These are phyloP conservation scores for Carassius auratus DNA, from an alignment of 2,113 vertebrate species.

Conservation along the genomic window DNA sequence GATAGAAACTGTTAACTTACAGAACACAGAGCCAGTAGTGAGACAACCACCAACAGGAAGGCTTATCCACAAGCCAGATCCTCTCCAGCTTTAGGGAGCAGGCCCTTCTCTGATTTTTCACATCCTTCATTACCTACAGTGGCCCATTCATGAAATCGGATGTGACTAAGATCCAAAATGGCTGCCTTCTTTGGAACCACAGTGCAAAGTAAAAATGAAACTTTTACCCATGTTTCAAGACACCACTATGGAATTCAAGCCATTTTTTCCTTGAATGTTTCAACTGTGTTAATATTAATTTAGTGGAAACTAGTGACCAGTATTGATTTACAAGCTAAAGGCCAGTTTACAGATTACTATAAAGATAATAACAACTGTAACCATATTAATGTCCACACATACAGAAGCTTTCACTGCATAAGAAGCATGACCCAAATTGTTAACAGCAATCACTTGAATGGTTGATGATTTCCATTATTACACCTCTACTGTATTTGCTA, in stretches of 20 bases:
- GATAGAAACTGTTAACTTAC: slow-evolving; percentile 63
- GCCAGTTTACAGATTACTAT: too few relatives aligned
- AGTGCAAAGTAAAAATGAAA: slow-evolving; percentile 68
- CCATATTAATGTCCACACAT: too few relatives aligned
- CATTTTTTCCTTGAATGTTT: too few relatives aligned
- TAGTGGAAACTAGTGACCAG: too few relatives aligned
- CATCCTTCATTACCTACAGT: slow-evolving; percentile 55
- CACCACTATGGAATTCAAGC: background rate
- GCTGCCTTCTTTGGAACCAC: slow-evolving; percentile 60
- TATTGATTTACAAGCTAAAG: too few relatives aligned
- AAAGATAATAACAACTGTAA: too few relatives aligned
- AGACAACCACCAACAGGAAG: slow-evolving; percentile 61
- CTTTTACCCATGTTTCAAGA: slow-evolving; percentile 43
- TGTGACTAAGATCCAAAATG: slow-evolving; percentile 69
- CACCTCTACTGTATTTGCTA: background rate
- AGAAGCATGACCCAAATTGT: background rate
- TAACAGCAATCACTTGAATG: background rate
- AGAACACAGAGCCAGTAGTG: slow-evolving; percentile 50
- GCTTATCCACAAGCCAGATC: slow-evolving; percentile 52
- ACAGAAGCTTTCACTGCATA: background rate
- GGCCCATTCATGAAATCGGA: slow-evolving; percentile 61
- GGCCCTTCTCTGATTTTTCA: slow-evolving; percentile 58
- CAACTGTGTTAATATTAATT: too few relatives aligned
- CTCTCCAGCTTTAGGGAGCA: slow-evolving; percentile 31
- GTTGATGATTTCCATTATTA: background rate